phyloP scores from a whole-genome alignment of 53 echinoderm and acorn worm species.

The Crossaster papposus region DNA sequence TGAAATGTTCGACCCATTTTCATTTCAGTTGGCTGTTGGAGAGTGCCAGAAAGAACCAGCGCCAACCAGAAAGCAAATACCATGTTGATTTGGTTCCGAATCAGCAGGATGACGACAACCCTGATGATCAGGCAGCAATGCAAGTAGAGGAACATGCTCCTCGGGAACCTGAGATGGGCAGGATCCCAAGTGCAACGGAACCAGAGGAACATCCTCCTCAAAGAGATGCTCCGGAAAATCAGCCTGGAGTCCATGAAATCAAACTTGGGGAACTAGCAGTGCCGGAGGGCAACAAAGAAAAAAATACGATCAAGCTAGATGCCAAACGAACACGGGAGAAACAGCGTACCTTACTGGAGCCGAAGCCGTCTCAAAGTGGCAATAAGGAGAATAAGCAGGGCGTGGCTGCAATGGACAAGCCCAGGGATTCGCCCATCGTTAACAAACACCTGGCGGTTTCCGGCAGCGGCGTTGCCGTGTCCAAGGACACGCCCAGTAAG shows the following conservation, averaged over 20 bases:
- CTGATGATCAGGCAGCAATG: neutral
- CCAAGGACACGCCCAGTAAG: slow-evolving; percentile 76
- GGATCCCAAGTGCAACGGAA: neutral
- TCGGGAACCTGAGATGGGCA: neutral
- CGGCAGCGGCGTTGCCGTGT: slow-evolving; percentile 15
- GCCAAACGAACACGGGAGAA: neutral
- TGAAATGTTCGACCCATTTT: neutral
- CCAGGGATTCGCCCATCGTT: slow-evolving; percentile 26
- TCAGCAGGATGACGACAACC: neutral
- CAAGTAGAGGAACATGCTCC: neutral
- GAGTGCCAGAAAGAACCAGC: slow-evolving; percentile 69
- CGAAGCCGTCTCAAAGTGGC: neutral
- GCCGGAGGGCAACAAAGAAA: neutral
- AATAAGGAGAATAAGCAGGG: slow-evolving; percentile 50
- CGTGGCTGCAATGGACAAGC: neutral
- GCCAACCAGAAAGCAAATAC: slow-evolving; percentile 74
- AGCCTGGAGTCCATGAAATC: neutral
- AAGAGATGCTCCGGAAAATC: neutral
- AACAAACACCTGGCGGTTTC: slow-evolving; percentile 52
- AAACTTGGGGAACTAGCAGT: neutral
- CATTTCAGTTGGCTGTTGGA: slow-evolving; percentile 85
- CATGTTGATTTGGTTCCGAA: slow-evolving; percentile 57
- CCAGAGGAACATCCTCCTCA: neutral
- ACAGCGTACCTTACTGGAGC: neutral
- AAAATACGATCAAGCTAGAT: neutral